These are phyloP conservation scores for Seira sanloemensis DNA, from an alignment of 2,888 invertebrate genomes.

Conservation along the genomic window DNA sequence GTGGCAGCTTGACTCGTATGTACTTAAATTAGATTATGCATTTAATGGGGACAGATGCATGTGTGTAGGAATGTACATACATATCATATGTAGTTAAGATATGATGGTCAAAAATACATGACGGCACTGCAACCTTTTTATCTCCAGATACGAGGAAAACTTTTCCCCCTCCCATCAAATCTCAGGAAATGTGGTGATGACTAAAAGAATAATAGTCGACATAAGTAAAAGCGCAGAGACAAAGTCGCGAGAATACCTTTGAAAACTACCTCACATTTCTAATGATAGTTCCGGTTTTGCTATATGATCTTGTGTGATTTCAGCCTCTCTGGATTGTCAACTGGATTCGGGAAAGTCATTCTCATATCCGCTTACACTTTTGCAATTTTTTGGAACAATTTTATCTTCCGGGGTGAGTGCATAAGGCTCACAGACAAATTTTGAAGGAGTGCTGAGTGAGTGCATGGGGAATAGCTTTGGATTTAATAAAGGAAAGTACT, in stretches of 20 bases:
- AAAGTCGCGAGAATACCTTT: background rate
- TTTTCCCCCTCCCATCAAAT: background rate
- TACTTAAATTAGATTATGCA: background rate
- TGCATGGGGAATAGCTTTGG: no score
- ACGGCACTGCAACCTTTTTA: background rate
- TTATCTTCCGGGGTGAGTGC: no score
- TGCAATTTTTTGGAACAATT: no score
- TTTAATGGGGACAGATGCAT: background rate
- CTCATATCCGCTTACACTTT: no score
- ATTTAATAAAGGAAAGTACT: no score
- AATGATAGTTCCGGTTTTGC: no score
- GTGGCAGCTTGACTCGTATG: slow-evolving; percentile 29
- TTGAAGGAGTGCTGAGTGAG: no score
- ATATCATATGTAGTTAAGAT: background rate
- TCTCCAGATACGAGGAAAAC: background rate
- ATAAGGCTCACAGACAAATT: no score
- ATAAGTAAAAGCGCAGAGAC: background rate
- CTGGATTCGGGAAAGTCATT: no score
- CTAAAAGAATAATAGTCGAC: background rate
- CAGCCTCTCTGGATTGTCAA: no score
- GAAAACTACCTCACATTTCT: background rate
- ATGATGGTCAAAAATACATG: background rate
- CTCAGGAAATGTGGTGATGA: background rate
- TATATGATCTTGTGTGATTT: no score
- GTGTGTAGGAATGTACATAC: background rate